Evolutionary conservation across 30 jellyfish, hydroid and myxozoan genomes (phyloP), one percentile per base, ranked within the genome.

Genomic region (Rhopilema esculentum): DNA sequence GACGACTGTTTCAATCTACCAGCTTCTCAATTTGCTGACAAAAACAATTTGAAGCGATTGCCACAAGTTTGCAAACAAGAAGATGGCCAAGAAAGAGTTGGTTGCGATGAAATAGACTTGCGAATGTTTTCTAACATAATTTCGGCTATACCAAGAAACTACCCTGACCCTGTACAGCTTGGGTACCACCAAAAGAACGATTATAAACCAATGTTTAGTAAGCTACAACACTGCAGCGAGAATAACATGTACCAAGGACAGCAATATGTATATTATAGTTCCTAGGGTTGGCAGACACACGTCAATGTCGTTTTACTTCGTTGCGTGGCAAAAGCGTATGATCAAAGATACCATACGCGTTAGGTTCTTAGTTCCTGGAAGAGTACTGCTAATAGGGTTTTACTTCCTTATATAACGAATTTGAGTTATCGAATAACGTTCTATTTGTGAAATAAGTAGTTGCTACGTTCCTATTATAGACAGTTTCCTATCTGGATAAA

Each of bases 41-140:
- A 65, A 31, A 4, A n/a, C 63, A 15, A 62, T 7, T 52, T 49
- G 1, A 53, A 66, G 0, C n/a, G 75, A 48, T 7, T 80, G n/a
- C 61, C 72, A 18, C 72, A 49, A 9, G 25, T 16, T 8, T 15
- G 22, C 12, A 68, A 66, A 57, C 72, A 33, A 26, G 80, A 65
- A 16, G 80, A 30, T 15, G 82, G 4, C 7, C 27, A 16, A 8
- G 64, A 48, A 49, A 31, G 12, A 67, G 15, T 33, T 9, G 8
- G 26, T 27, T 64, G 83, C 32, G 90, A 40, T 27, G 82, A 80
- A 31, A 66, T 80, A 27, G 90, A 80, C 90, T 66, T 80, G 18
- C 66, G 71, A 29, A 29, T 61, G 75, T 80, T 80, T 70, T 80
- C 90, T 1, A 65, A 80, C 69, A 16, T 48, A 29, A 66, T 33